These are phyloP conservation scores for Sphenodon punctatus DNA, from an alignment of 2,797 vertebrate species.

Conservation along the genomic window DNA sequence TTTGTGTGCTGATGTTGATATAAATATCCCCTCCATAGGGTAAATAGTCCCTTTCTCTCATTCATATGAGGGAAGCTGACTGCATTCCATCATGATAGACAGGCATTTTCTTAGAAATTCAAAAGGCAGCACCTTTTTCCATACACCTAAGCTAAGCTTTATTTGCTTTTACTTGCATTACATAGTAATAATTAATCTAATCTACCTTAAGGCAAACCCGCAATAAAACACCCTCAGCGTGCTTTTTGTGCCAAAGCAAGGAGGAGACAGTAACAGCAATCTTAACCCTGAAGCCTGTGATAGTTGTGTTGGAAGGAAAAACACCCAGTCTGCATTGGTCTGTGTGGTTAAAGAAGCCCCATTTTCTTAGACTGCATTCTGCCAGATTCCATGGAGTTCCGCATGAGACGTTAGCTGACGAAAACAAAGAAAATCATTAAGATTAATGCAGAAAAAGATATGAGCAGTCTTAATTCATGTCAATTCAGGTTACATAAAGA, in stretches of 20 bases:
- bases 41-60: constrained; percentile 70
- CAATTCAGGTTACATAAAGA: neutral
- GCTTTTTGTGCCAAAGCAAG: constrained; percentile 82
- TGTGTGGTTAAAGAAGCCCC: constrained; percentile 74
- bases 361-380: constrained; percentile 79
- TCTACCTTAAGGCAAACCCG: constrained; percentile 83
- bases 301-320: constrained; percentile 73
- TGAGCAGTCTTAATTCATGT: fast-evolving
- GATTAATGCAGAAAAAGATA: constrained; percentile 2
- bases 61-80: constrained; percentile 66
- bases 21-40: constrained; percentile 71
- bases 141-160: constrained; percentile 82
- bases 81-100: constrained; percentile 70
- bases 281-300: constrained; percentile 82
- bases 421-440: constrained; percentile 66
- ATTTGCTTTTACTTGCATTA: constrained; percentile 83
- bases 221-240: constrained; percentile 77
- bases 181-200: constrained; percentile 84
- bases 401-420: constrained; percentile 91
- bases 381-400: constrained; percentile 76
- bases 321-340: constrained; percentile 71
- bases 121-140: constrained; percentile 79
- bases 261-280: constrained; percentile 79
- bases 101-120: constrained; percentile 73
- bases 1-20: constrained; percentile 71